A percentile compares a stretch with the other conserved stretches of the same genome.
Conservation (phyloP, 2,113 vertebrate species). For the Propithecus coquereli region DNA sequence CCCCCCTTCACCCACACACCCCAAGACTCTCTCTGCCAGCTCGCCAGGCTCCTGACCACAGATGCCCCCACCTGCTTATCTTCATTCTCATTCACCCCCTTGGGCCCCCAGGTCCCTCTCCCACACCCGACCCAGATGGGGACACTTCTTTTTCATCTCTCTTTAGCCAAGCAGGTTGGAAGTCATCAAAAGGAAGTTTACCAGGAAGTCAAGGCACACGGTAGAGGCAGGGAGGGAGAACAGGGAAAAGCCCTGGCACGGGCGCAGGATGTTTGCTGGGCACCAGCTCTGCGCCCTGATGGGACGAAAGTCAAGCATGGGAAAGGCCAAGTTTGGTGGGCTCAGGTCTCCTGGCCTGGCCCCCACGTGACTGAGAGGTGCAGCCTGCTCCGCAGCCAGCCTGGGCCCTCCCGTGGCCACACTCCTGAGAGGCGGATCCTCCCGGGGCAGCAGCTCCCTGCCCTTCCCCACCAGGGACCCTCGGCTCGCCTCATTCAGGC, state of each 20-base stretch:
- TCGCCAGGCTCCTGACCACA: neutral
- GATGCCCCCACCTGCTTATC: neutral
- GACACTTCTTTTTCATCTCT: neutral
- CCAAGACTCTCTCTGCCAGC: neutral
- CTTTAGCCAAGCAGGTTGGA: neutral
- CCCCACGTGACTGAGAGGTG: neutral
- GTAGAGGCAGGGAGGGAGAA: neutral
- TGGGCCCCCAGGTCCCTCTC: neutral
- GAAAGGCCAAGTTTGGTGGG: neutral
- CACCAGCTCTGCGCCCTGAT: neutral
- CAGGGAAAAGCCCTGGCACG: neutral
- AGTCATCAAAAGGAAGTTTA: conserved; percentile 24
- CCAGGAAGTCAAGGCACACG: neutral
- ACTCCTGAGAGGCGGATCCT: neutral
- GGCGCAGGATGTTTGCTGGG: neutral
- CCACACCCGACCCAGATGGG: neutral
- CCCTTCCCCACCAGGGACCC: neutral
- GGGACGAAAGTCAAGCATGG: neutral
- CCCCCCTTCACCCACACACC: neutral
- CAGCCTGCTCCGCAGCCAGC: rapidly evolving
- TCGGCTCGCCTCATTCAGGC: rapidly evolving
- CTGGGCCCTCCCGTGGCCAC: neutral
- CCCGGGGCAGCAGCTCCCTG: neutral
- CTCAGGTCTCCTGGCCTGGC: neutral
- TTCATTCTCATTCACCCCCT: neutral